Conservation (phyloP, 30 jellyfish, hydroid and myxozoan species). For the Aurelia coerulea region DNA sequence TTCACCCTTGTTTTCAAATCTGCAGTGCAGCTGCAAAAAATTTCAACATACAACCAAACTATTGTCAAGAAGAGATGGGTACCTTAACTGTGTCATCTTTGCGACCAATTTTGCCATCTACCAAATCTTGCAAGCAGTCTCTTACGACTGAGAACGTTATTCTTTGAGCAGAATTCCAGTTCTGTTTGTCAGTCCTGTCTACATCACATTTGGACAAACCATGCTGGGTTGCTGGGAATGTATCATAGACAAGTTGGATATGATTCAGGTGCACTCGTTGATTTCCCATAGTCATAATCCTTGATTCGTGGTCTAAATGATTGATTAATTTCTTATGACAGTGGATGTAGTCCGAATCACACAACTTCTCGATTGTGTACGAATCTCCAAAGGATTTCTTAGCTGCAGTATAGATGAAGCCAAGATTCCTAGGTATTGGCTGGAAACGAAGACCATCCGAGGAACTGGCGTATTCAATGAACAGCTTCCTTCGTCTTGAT, state of each 20-base stretch:
- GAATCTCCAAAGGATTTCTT: background rate
- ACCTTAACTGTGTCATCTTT: background rate
- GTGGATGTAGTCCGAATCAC: constrained; percentile 17
- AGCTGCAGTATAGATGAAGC: background rate
- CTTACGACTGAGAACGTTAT: background rate
- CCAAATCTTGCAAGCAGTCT: background rate
- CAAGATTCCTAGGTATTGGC: background rate
- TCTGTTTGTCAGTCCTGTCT: constrained; percentile 4
- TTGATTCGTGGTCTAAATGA: background rate
- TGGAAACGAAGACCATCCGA: constrained; percentile 1
- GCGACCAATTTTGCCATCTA: background rate
- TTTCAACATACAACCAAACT: background rate
- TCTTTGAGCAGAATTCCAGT: constrained; percentile 17
- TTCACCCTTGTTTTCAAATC: no score
- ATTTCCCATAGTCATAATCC: background rate
- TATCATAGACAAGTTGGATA: background rate
- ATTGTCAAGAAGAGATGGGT: background rate
- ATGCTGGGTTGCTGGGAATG: background rate
- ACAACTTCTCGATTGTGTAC: background rate
- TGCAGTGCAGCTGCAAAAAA: no score
- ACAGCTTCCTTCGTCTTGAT: constrained; percentile 6
- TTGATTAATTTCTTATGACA: constrained; percentile 1
- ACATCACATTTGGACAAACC: constrained; percentile 2
- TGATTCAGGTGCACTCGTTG: background rate
- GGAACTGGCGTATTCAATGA: background rate